A percentile compares a stretch with the other conserved stretches of the same genome.
Evolutionary conservation across 2,797 vertebrate genomes (phyloP).

Genomic region (Anguilla anguilla): DNA sequence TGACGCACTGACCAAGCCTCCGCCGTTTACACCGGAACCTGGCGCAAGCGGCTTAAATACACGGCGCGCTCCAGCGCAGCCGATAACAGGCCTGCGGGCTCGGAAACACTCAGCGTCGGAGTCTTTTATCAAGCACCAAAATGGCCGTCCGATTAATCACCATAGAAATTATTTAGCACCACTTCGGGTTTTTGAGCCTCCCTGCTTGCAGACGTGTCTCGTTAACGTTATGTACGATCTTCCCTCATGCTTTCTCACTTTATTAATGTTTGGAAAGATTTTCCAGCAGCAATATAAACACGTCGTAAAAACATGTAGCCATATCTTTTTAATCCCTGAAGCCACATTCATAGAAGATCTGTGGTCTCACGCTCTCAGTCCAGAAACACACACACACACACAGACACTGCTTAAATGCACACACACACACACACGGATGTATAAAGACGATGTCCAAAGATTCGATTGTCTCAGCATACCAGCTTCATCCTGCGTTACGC

Average conservation of each 20-base stretch:
- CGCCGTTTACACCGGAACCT: background rate
- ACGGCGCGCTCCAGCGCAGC: background rate
- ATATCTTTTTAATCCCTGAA: too few species aligned
- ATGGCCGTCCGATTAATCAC: background rate
- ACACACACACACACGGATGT: background rate
- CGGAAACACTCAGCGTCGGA: background rate
- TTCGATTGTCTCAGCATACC: background rate
- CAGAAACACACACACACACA: background rate
- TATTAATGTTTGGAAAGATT: background rate
- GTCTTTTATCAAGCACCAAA: background rate
- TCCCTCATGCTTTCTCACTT: background rate
- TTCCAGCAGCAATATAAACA: too few species aligned
- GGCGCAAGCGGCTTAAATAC: background rate
- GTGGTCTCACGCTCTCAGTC: too few species aligned
- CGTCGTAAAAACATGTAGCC: too few species aligned
- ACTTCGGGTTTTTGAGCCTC: background rate
- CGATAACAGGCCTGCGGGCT: background rate
- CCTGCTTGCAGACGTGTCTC: too few species aligned
- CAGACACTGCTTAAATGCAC: background rate
- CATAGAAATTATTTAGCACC: background rate
- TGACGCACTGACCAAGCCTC: background rate
- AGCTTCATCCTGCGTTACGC: background rate
- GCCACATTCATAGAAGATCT: too few species aligned
- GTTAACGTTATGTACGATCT: background rate
- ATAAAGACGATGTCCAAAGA: background rate